A percentile compares a stretch with the other conserved stretches of the same genome.
Evolutionary conservation across 2,888 invertebrate genomes (phyloP).

Genomic region (Sinelater perroti): DNA sequence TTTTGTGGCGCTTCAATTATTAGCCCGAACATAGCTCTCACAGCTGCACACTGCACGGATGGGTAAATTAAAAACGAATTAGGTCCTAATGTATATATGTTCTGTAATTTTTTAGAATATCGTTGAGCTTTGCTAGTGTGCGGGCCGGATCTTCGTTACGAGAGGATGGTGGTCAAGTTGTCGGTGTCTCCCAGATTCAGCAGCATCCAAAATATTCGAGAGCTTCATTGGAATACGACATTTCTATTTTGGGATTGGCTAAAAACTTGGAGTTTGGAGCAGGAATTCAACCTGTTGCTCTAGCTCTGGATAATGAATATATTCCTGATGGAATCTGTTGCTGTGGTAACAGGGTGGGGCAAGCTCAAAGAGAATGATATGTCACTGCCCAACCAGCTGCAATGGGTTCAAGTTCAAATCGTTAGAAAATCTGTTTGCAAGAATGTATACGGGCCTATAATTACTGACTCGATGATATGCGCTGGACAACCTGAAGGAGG

Average conservation of each 20-base stretch:
- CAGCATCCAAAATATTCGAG: too few relatives aligned
- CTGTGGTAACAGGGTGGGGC: not conserved
- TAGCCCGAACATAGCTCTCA: not conserved
- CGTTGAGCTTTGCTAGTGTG: too few relatives aligned
- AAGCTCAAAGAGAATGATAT: not conserved
- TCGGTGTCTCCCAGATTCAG: too few relatives aligned
- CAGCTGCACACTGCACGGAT: not conserved
- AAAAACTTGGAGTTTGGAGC: too few relatives aligned
- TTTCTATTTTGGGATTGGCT: too few relatives aligned
- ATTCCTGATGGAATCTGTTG: not conserved
- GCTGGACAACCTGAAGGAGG: not conserved
- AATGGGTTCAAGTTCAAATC: not conserved
- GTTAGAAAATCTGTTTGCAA: not conserved
- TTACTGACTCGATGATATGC: not conserved
- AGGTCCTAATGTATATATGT: too few relatives aligned
- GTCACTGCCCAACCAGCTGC: not conserved
- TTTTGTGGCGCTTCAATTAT: not conserved
- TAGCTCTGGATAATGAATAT: not conserved
- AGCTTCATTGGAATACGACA: too few relatives aligned
- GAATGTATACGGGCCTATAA: not conserved
- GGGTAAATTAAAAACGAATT: too few relatives aligned
- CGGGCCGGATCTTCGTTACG: too few relatives aligned
- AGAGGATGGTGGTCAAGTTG: too few relatives aligned
- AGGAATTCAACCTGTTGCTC: not conserved
- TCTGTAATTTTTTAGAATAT: too few relatives aligned